Conservation (phyloP, 2,113 vertebrate genomes). For the Corythaixoides concolor region DNA sequence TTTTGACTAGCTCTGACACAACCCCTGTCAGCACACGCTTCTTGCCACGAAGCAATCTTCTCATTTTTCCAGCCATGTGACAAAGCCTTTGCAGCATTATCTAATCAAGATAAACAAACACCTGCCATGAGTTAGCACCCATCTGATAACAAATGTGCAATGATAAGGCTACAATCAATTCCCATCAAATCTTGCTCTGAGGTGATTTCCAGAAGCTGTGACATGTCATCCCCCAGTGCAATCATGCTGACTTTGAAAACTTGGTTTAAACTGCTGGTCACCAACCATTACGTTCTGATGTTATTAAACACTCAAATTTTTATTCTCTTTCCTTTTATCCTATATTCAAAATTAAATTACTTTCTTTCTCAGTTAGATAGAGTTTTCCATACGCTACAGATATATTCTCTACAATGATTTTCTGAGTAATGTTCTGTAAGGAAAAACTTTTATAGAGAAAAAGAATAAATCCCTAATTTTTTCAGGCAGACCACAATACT, state of each 20-base stretch:
- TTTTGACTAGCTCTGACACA: neutral
- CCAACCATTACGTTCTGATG: neutral
- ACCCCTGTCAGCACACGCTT: neutral
- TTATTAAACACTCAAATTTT: neutral
- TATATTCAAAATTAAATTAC: neutral
- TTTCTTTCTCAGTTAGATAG: neutral
- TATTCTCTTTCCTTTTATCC: neutral
- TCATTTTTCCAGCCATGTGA: neutral
- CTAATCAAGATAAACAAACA: conserved; percentile 63
- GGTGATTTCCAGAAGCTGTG: conserved; percentile 7
- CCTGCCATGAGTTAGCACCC: conserved; percentile 5
- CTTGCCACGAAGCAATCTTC: neutral
- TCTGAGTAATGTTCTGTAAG: neutral
- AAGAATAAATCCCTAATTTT: neutral
- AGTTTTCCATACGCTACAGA: neutral
- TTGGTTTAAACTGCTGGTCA: neutral
- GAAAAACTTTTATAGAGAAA: neutral
- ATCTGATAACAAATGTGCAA: conserved; percentile 21
- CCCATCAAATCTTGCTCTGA: conserved; percentile 49
- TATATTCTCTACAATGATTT: neutral
- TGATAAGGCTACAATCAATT: conserved; percentile 59
- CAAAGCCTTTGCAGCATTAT: conserved; percentile 18
- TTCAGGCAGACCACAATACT: neutral
- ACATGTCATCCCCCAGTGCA: neutral
- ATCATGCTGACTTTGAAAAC: conserved; percentile 11